Base-by-base conservation (phyloP, 2,797 vertebrate genomes). In the Ficedula albicollis region DNA sequence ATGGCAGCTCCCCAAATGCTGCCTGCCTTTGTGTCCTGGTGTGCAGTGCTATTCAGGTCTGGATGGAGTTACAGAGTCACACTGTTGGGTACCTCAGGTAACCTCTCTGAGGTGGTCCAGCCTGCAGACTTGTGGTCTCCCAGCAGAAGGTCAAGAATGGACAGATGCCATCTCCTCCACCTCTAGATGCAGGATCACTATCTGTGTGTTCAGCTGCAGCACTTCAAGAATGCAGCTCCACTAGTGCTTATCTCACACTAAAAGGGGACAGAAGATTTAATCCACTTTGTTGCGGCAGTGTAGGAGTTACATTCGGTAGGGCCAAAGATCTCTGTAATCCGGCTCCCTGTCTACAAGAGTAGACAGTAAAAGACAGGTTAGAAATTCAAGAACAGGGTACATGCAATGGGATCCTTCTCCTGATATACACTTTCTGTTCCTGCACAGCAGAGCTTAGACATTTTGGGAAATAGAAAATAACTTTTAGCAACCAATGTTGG, bases 1-100 rank as follows among this genome's bases (percentile, higher is more conserved):
- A 95, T 92, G 93, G 91, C 93, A 95, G 74, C 62, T 96, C 89
- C 95, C 79, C 94, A 96, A 90, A 87, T 13, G 93, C 87, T 84
- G 79, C 91, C 91, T 90, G 92, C 84, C 79, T 96, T 96, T 96
- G 95, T 96, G 90, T 70, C 92, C 91, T 76, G 84, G 73, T 64
- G 85, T 70, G 79, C 91, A 83, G 41, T 4, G 70, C 92, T 88
- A 27, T 1, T 13, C 75, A 79, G 49, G 43, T 64, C 87, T 91
- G 64, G 89, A 87, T 56, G 49, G 66, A 87, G 70, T 41, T 89
- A 96, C 68, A 95, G 75, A 96, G 89, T 95, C 75, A 77, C 89
- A 94, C 87, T 95, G 48, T 76, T 83, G 84, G 74, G 48, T 56
- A 97, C 96, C 96, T 97, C 84, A 84, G 72, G 77, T 94, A 90